These are phyloP conservation scores for Zele albiditarsus DNA, from an alignment of 2,888 invertebrate genomes.

Conservation along the genomic window DNA sequence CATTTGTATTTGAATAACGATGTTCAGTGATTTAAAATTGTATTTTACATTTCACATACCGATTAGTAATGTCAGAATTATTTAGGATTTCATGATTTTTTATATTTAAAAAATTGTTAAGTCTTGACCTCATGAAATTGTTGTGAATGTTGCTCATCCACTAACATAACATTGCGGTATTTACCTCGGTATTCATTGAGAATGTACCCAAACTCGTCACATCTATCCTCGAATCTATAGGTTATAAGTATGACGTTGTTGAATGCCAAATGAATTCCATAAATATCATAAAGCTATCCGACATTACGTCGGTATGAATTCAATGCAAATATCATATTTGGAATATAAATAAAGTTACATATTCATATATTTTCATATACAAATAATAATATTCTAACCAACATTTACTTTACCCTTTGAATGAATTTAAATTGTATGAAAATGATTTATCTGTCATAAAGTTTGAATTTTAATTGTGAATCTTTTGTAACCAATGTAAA, in stretches of 20 bases:
- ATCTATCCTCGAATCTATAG: neutral
- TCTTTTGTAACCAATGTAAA: neutral
- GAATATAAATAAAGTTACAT: neutral
- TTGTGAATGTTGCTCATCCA: neutral
- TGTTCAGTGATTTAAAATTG: too few species aligned
- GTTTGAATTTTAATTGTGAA: neutral
- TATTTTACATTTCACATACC: too few species aligned
- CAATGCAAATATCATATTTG: neutral
- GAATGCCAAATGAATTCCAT: neutral
- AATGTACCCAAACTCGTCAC: neutral
- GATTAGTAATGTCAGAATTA: too few species aligned
- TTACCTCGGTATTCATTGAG: neutral
- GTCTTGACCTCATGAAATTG: too few species aligned
- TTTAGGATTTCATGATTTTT: too few species aligned
- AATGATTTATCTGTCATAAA: neutral
- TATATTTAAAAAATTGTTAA: too few species aligned
- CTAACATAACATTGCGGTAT: neutral
- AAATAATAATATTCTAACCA: neutral
- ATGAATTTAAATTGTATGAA: neutral
- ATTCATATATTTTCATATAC: neutral
- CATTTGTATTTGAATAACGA: too few species aligned
- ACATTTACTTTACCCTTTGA: neutral
- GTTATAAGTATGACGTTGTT: neutral
- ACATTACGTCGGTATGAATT: neutral
- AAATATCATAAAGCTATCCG: neutral